These are phyloP conservation scores for Halichondria panicea DNA, from an alignment of 37 sponge, comb jelly and placozoan genomes.

Conservation along the genomic window DNA sequence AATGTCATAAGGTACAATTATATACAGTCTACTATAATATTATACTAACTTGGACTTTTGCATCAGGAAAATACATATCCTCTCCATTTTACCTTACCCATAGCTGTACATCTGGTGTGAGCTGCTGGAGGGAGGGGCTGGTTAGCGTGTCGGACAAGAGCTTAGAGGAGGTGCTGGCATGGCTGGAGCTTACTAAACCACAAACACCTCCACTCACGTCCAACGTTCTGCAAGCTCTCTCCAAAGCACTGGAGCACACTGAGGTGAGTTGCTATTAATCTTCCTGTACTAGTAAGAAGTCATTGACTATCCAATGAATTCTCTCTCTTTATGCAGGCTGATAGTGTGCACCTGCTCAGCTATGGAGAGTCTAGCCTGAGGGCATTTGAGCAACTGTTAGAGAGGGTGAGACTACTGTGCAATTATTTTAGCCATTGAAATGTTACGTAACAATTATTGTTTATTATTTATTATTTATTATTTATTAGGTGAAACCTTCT, in stretches of 20 bases:
- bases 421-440: neutral
- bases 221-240: constrained; percentile 37
- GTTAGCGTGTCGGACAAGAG: constrained; percentile 14
- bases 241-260: constrained; percentile 7
- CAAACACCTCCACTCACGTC: constrained; percentile 18
- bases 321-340: constrained; percentile 18
- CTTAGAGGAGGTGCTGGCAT: constrained; percentile 30
- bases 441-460: no score
- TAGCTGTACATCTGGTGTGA: constrained; percentile 31
- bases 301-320: neutral
- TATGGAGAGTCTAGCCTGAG: constrained; percentile 20
- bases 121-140: constrained; percentile 25
- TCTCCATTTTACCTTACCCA: neutral
- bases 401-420: constrained; percentile 14
- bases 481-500: constrained; percentile 8
- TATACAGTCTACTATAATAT: neutral
- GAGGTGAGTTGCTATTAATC: constrained; percentile 10
- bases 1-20: constrained; percentile 52
- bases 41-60: neutral
- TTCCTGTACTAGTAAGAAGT: no score
- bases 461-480: neutral
- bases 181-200: constrained; percentile 43
- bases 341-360: constrained; percentile 44
- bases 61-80: no score
- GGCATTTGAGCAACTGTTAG: constrained; percentile 30